Base-by-base conservation (phyloP, 2,797 vertebrate species). In the Toxotes lorentzi region DNA sequence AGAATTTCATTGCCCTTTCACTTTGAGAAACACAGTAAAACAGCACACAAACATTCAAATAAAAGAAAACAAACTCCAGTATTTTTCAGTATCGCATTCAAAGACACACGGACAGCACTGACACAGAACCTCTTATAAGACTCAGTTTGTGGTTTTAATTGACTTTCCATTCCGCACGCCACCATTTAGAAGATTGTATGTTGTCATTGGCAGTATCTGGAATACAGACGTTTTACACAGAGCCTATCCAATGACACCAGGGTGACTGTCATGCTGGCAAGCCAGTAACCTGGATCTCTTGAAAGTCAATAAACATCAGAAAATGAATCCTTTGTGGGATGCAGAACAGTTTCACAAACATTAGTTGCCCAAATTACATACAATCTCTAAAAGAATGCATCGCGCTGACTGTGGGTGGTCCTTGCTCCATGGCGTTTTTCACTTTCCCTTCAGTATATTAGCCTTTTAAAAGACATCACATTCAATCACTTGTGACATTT, bases 181-280 rank as follows among this genome's bases (percentile, higher is more conserved):
- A 66, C 72, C 60, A 53, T 70, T 47, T n/a, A 65, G 43, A 71
- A 53, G 70, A 56, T 38, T 83, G 73, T 81, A 70, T 80, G 67
- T 78, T 82, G 65, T 81, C 81, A 76, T 43, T 85, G 83, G 76
- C 58, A 79, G 56, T 67, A 74, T 70, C 79, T 77, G 51, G 34
- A 62, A 11, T n/a, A 30, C 43, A 64, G 71, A 11, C 41, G 40
- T 60, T 70, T 50, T 14, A 34, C 64, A 70, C 21, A 58, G 53
- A 71, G 59, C 30, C 57, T 23, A 34, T 54, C 56, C 70, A 74
- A 57, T 76, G 76, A 82, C 67, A 69, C 34, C 0, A 30, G 56
- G 51, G 61, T 70, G 70, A 72, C 58, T 70, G 78, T 76, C 78
- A 54, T 59, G n/a, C 40, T 61, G 71, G 70, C 63, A 61, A 54